A percentile compares a stretch with the other conserved stretches of the same genome.
Evolutionary conservation across 2,797 vertebrate genomes (phyloP).

Genomic region (Typhlichthys eigenmanni): DNA sequence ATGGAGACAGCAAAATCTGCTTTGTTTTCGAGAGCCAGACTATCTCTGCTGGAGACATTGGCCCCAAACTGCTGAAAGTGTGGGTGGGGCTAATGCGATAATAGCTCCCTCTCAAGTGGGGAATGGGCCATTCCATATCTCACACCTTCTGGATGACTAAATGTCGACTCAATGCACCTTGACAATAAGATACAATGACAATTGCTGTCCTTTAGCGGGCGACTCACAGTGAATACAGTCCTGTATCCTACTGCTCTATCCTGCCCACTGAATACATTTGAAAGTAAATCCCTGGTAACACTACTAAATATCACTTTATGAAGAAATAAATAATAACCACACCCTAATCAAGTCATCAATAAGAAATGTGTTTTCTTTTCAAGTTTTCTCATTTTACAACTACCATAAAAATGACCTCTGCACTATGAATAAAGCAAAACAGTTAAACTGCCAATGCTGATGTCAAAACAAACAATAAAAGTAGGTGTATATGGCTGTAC

Average conservation of each 20-base stretch:
- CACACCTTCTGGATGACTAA: slow-evolving; percentile 18
- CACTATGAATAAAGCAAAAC: slow-evolving; percentile 28
- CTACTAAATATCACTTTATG: too few relatives aligned
- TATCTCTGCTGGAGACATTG: slow-evolving; percentile 48
- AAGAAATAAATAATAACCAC: too few relatives aligned
- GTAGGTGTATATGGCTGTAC: slow-evolving; percentile 6
- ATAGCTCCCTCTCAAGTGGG: slow-evolving; percentile 8
- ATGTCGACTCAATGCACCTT: too few relatives aligned
- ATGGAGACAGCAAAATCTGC: slow-evolving; percentile 72
- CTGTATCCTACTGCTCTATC: too few relatives aligned
- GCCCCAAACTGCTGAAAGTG: slow-evolving; percentile 34
- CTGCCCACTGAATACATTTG: too few relatives aligned
- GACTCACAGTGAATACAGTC: too few relatives aligned
- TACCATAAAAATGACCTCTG: slow-evolving; percentile 51
- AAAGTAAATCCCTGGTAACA: too few relatives aligned
- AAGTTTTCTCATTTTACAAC: slow-evolving; percentile 30
- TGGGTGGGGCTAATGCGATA: slow-evolving; percentile 12
- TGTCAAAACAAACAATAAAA: slow-evolving; percentile 35
- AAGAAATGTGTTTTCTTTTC: not conserved
- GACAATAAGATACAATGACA: too few relatives aligned
- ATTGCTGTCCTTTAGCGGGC: too few relatives aligned
- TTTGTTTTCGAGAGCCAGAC: slow-evolving; percentile 58
- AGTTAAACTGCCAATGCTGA: too few relatives aligned
- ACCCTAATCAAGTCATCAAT: not conserved
- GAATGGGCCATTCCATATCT: slow-evolving; percentile 27